Evolutionary conservation across 1,140 invertebrate genomes (phyloP).

Genomic region (Brachystomella parvula): DNA sequence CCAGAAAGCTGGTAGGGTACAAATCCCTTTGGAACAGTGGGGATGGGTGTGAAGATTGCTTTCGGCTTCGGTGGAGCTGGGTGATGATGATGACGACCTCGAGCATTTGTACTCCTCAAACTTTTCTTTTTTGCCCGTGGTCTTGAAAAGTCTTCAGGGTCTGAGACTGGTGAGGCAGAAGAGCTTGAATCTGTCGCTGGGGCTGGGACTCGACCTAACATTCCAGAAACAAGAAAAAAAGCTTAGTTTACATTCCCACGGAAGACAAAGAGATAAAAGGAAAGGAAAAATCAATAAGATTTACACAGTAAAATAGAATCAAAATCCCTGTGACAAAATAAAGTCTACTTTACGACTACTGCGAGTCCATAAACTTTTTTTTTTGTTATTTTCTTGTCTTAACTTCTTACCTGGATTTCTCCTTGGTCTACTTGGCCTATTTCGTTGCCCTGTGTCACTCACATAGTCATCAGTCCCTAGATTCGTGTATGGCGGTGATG

Average conservation of each 20-base stretch:
- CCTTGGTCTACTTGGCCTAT: constrained; percentile 29
- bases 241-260: background rate
- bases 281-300: background rate
- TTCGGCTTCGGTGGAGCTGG: constrained; percentile 29
- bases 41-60: constrained; percentile 39
- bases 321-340: background rate
- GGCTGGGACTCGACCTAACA: constrained; percentile 25
- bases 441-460: constrained; percentile 35
- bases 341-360: background rate
- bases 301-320: background rate
- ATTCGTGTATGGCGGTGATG: constrained; percentile 36
- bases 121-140: constrained; percentile 32
- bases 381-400: background rate
- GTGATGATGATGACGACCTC: constrained; percentile 27
- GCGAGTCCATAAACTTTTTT: background rate
- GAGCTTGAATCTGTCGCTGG: constrained; percentile 36
- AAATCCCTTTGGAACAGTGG: constrained; percentile 37
- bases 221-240: constrained; percentile 10
- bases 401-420: constrained; percentile 29
- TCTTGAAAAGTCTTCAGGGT: constrained; percentile 35
- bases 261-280: background rate
- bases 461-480: constrained; percentile 38
- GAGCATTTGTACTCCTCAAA: constrained; percentile 28
- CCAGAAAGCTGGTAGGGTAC: constrained; percentile 34
- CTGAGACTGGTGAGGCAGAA: constrained; percentile 33